These are phyloP conservation scores for Drosophila gaucha DNA, from an alignment of 2,888 invertebrate species.

Conservation along the genomic window DNA sequence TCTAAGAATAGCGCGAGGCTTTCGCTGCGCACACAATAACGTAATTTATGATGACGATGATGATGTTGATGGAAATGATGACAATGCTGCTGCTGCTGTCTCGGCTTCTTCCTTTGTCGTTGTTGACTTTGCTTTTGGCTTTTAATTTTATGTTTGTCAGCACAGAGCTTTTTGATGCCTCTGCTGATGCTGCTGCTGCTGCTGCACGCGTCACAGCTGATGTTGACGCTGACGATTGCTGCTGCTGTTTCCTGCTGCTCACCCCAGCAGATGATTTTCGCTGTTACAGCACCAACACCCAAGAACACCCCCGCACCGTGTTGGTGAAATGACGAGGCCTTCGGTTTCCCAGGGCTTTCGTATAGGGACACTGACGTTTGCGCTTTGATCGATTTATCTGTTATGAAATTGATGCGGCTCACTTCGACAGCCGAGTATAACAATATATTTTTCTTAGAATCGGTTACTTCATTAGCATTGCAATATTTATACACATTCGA, in stretches of 20 bases:
- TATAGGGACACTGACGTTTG: slow-evolving; percentile 51
- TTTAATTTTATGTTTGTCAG: slow-evolving; percentile 44
- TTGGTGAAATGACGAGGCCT: slow-evolving; percentile 40
- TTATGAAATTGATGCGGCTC: slow-evolving; percentile 74
- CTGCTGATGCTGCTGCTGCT: slow-evolving; percentile 13
- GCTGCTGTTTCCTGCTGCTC: slow-evolving; percentile 58
- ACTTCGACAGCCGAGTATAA: slow-evolving; percentile 66
- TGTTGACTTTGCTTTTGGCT: slow-evolving; percentile 53
- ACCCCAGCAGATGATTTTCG: slow-evolving; percentile 77
- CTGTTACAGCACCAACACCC: slow-evolving; percentile 50
- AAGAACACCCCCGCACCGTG: slow-evolving; percentile 23
- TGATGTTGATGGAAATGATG: slow-evolving; percentile 14
- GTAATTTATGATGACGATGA: slow-evolving; percentile 57
- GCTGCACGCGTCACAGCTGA: slow-evolving; percentile 64
- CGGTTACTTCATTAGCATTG: slow-evolving; percentile 21
- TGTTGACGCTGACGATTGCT: slow-evolving; percentile 54
- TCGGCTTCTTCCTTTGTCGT: slow-evolving; percentile 19
- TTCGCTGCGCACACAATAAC: slow-evolving; percentile 65
- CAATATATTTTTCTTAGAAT: slow-evolving; percentile 8
- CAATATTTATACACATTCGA: slow-evolving; percentile 48
- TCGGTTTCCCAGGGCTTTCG: slow-evolving; percentile 53
- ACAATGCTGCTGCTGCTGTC: slow-evolving; percentile 33
- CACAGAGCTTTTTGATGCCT: slow-evolving; percentile 56
- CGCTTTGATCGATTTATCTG: slow-evolving; percentile 63
- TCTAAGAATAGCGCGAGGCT: slow-evolving; percentile 80